Evolutionary conservation across 2,113 vertebrate genomes (phyloP).

Genomic region (Trogon melanurus): DNA sequence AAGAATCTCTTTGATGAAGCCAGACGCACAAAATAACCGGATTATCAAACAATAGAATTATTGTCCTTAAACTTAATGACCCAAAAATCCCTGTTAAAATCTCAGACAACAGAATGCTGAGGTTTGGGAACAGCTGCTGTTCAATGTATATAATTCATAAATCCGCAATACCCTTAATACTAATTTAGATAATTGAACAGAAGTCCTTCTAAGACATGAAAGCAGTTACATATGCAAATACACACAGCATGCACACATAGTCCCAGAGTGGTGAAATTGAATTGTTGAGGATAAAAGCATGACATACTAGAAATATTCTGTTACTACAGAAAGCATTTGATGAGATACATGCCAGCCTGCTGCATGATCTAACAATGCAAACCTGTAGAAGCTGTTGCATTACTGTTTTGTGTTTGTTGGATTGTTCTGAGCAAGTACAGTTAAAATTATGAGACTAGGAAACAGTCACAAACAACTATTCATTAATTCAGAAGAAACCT

Average conservation of each 20-base stretch:
- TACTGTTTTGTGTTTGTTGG: not conserved
- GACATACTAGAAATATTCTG: not conserved
- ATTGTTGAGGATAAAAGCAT: not conserved
- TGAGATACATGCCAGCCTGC: not conserved
- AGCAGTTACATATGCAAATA: not conserved
- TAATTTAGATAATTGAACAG: not conserved
- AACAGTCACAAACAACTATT: not conserved
- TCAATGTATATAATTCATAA: not conserved
- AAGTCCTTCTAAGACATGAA: not conserved
- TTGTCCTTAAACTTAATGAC: conserved; percentile 45
- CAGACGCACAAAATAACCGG: conserved; percentile 41
- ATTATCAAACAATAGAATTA: conserved; percentile 51
- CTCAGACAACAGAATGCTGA: conserved; percentile 28
- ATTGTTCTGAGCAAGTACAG: not conserved
- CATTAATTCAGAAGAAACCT: not conserved
- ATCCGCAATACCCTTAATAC: not conserved
- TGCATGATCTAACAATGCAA: not conserved
- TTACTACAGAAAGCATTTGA: not conserved
- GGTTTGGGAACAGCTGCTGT: not conserved
- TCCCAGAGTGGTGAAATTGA: not conserved
- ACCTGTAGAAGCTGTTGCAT: not conserved
- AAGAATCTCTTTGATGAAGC: conserved; percentile 64
- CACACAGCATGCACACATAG: no score
- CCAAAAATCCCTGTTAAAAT: not conserved
- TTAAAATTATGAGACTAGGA: not conserved